A percentile compares a stretch with the other conserved stretches of the same genome.
Conservation (phyloP, 2,113 vertebrate genomes). For the Nycticebus coucang region DNA sequence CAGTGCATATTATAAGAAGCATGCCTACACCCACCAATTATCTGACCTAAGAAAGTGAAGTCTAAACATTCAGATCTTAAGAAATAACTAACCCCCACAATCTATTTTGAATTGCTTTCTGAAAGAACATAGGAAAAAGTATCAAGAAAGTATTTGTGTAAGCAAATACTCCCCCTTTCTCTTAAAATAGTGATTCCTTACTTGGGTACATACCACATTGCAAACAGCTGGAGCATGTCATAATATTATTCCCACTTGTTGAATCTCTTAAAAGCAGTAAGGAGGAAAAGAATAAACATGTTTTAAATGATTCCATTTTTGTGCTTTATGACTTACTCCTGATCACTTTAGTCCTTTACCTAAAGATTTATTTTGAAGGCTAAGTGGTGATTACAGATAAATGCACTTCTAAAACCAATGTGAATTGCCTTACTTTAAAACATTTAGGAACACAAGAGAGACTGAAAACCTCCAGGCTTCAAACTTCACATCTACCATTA, state of each 20-base stretch:
- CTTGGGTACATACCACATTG: not conserved
- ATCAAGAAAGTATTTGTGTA: not conserved
- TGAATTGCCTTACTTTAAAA: constrained; percentile 54
- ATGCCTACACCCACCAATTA: not conserved
- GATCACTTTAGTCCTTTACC: constrained; percentile 43
- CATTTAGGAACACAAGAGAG: not conserved
- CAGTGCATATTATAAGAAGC: not conserved
- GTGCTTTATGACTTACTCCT: constrained; percentile 42
- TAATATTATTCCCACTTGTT: constrained; percentile 31
- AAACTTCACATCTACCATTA: not conserved
- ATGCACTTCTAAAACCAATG: constrained; percentile 9
- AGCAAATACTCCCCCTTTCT: not conserved
- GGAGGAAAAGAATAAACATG: not conserved
- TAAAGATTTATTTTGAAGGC: constrained; percentile 57
- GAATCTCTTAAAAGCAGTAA: constrained; percentile 51
- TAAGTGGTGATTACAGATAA: constrained; percentile 57
- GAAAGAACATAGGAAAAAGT: not conserved
- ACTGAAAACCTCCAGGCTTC: constrained; percentile 7
- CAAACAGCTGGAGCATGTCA: not conserved
- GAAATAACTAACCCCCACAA: constrained; percentile 1
- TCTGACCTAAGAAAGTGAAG: not conserved
- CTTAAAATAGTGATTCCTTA: not conserved
- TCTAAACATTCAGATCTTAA: constrained; percentile 24
- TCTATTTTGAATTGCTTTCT: constrained; percentile 7
- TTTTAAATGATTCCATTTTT: constrained; percentile 48